Evolutionary conservation across 2,888 invertebrate genomes (phyloP).

Genomic region (Drosophila hamatofila): DNA sequence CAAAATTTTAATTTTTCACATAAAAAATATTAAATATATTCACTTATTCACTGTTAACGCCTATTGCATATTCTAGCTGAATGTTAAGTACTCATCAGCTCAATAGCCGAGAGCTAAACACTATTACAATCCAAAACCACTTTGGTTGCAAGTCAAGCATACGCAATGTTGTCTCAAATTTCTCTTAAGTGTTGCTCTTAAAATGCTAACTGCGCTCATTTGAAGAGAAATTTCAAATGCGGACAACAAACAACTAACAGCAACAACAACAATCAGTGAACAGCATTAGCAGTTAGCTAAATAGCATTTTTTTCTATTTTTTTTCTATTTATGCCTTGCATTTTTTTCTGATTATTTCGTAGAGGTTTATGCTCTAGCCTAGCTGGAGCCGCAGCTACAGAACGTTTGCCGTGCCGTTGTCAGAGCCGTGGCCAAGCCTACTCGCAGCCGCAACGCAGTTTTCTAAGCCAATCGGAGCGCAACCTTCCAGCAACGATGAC

Average conservation of each 20-base stretch:
- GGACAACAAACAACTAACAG: not conserved
- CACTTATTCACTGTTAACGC: not conserved
- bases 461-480: conserved; percentile 84
- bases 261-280: conserved; percentile 1
- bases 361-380: conserved; percentile 7
- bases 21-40: not conserved
- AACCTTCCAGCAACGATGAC: conserved; percentile 61
- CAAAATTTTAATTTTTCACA: no score
- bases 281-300: conserved; percentile 8
- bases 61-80: not conserved
- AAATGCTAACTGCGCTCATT: conserved; percentile 23
- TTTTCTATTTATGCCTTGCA: conserved; percentile 28
- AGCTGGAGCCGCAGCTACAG: conserved; percentile 11
- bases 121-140: not conserved
- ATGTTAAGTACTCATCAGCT: not conserved
- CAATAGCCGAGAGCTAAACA: not conserved
- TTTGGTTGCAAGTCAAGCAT: conserved; percentile 45
- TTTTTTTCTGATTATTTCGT: conserved; percentile 46
- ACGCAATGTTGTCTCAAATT: conserved; percentile 45
- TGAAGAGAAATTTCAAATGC: conserved; percentile 36
- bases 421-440: conserved; percentile 81
- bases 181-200: conserved; percentile 55
- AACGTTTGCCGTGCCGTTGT: conserved; percentile 21
- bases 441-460: conserved; percentile 78
- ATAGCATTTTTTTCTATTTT: conserved; percentile 8